Evolutionary conservation across 2,113 vertebrate genomes (phyloP).

Genomic region (Xiphias gladius): DNA sequence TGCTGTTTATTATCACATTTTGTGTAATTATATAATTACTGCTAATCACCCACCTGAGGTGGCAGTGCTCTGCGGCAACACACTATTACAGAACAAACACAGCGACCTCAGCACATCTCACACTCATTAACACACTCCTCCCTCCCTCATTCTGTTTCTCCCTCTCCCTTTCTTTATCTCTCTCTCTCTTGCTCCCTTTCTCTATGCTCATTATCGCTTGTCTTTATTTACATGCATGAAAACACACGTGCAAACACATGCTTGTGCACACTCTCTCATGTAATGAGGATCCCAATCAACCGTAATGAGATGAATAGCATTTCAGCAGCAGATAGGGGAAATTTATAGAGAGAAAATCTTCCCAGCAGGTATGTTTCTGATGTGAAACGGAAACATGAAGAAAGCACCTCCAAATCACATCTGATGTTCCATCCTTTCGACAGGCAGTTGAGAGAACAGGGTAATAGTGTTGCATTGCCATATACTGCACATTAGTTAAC

Average conservation of each 20-base stretch:
- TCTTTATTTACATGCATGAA: slow-evolving; percentile 81
- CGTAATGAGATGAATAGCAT: slow-evolving; percentile 76
- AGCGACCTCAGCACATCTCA: slow-evolving; percentile 81
- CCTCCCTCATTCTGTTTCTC: slow-evolving; percentile 55
- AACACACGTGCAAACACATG: slow-evolving; percentile 69
- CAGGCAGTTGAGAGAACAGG: slow-evolving; percentile 70
- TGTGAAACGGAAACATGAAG: slow-evolving; percentile 69
- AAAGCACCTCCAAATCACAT: slow-evolving; percentile 75
- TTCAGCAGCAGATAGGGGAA: slow-evolving; percentile 57
- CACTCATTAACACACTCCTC: slow-evolving; percentile 81
- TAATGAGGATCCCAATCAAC: slow-evolving; percentile 77
- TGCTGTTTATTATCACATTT: slow-evolving; percentile 87
- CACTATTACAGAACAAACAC: slow-evolving; percentile 85
- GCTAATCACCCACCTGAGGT: slow-evolving; percentile 89
- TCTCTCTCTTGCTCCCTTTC: slow-evolving; percentile 49
- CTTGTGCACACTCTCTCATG: slow-evolving; percentile 57
- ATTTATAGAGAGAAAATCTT: slow-evolving; percentile 65
- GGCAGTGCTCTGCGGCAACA: slow-evolving; percentile 79
- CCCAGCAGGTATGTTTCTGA: slow-evolving; percentile 75
- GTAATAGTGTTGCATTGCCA: slow-evolving; percentile 59
- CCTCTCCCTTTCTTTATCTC: slow-evolving; percentile 22
- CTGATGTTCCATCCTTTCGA: slow-evolving; percentile 66
- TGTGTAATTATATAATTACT: slow-evolving; percentile 89
- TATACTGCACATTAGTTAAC: slow-evolving; percentile 73
- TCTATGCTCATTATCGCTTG: slow-evolving; percentile 75